Conservation (phyloP, 2,888 invertebrate genomes). For the Cataglyphis livida region DNA sequence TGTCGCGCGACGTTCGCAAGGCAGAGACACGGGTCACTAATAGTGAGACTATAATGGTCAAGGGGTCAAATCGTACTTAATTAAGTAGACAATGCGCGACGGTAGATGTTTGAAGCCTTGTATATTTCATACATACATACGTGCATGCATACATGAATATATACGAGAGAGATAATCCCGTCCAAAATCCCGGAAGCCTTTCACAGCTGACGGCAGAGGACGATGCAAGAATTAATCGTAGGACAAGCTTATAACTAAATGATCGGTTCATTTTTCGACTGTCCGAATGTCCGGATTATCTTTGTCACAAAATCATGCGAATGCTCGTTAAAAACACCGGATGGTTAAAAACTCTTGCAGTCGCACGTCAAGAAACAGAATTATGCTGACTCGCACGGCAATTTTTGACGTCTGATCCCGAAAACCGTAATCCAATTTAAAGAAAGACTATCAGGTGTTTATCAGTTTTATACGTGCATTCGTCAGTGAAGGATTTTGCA, state of each 20-base stretch:
- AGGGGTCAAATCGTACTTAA: constrained; percentile 24
- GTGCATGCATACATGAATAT: constrained; percentile 10
- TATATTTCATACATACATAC: not conserved
- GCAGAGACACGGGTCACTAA: constrained; percentile 9
- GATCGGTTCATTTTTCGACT: constrained; percentile 1
- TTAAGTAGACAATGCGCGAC: constrained; percentile 39
- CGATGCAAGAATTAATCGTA: constrained; percentile 37
- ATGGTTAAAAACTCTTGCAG: not conserved
- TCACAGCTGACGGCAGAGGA: constrained; percentile 27
- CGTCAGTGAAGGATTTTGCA: constrained; percentile 53
- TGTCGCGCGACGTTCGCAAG: not conserved
- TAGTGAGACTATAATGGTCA: constrained; percentile 39
- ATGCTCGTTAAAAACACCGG: constrained; percentile 32
- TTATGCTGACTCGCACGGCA: constrained; percentile 36
- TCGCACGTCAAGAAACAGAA: not conserved
- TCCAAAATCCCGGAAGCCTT: constrained; percentile 31
- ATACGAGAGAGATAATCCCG: not conserved
- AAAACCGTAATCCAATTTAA: constrained; percentile 68
- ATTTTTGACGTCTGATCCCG: constrained; percentile 8
- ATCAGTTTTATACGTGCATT: constrained; percentile 61
- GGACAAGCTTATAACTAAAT: constrained; percentile 9
- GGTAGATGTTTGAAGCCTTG: not conserved
- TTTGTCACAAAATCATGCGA: constrained; percentile 15
- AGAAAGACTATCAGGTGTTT: constrained; percentile 60
- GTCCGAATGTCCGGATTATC: constrained; percentile 21